These are phyloP conservation scores for Cydia splendana DNA, from an alignment of 1,140 invertebrate genomes.

Conservation along the genomic window DNA sequence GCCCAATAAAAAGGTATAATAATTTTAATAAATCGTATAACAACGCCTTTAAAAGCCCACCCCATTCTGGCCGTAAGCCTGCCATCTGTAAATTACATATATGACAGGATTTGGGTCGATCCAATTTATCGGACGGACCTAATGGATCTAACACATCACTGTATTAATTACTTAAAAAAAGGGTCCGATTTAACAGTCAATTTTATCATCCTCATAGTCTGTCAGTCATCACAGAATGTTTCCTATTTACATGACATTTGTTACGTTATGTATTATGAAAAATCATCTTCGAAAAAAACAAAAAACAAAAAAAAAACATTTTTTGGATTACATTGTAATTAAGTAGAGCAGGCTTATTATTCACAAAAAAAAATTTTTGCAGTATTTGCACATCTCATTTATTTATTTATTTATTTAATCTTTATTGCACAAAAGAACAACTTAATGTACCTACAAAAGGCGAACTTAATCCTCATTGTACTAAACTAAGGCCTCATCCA, in stretches of 20 bases:
- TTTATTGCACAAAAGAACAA: no score
- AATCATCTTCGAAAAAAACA: not conserved
- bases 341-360: no score
- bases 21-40: slow-evolving; percentile 3
- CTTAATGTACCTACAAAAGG: no score
- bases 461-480: no score
- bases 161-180: not conserved
- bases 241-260: not conserved
- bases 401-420: no score
- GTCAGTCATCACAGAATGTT: no score
- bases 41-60: slow-evolving; percentile 23
- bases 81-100: not conserved
- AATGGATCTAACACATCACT: not conserved
- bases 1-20: not conserved
- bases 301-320: no score
- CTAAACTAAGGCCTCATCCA: no score
- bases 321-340: no score
- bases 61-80: slow-evolving; percentile 6
- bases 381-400: no score
- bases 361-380: no score
- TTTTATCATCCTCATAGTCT: not conserved
- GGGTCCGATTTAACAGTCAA: not conserved
- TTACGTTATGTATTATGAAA: not conserved
- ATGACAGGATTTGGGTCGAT: not conserved
- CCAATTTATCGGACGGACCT: slow-evolving; percentile 6